Evolutionary conservation across 2,888 invertebrate species (phyloP).

Genomic region (Hoplodrina blanda): DNA sequence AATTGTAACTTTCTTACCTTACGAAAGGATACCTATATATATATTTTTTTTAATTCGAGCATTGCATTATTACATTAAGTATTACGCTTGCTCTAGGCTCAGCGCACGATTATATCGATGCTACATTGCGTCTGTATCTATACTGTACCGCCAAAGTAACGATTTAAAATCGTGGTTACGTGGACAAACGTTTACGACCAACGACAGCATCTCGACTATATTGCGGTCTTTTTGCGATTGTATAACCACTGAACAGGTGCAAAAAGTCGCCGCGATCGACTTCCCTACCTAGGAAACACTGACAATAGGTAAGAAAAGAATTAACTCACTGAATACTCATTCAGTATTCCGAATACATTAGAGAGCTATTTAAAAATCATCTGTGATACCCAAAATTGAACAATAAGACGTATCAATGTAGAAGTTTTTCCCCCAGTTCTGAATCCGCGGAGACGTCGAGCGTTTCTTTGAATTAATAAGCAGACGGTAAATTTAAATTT

Average conservation of each 20-base stretch:
- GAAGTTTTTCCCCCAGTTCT: conserved; percentile 69
- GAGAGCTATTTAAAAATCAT: conserved; percentile 62
- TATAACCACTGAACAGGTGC: too few species aligned
- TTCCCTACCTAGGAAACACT: neutral
- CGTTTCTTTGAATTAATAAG: conserved; percentile 86
- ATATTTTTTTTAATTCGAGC: too few species aligned
- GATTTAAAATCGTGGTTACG: too few species aligned
- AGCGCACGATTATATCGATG: too few species aligned
- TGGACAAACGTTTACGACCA: too few species aligned
- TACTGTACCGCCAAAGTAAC: too few species aligned
- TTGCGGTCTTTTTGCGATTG: too few species aligned
- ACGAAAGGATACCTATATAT: neutral
- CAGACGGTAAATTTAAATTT: conserved; percentile 86
- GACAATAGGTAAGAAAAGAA: conserved; percentile 38
- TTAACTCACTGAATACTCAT: conserved; percentile 39
- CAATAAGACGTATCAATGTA: conserved; percentile 73
- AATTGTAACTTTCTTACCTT: neutral
- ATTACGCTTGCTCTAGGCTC: too few species aligned
- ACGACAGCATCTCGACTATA: too few species aligned
- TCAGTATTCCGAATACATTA: conserved; percentile 56
- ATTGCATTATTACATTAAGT: too few species aligned
- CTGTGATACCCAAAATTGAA: conserved; percentile 67
- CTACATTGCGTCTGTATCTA: too few species aligned
- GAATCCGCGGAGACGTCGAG: conserved; percentile 74
- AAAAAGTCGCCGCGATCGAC: too few species aligned